Conservation (phyloP, 2,113 vertebrate species). For the Loxodonta africana region DNA sequence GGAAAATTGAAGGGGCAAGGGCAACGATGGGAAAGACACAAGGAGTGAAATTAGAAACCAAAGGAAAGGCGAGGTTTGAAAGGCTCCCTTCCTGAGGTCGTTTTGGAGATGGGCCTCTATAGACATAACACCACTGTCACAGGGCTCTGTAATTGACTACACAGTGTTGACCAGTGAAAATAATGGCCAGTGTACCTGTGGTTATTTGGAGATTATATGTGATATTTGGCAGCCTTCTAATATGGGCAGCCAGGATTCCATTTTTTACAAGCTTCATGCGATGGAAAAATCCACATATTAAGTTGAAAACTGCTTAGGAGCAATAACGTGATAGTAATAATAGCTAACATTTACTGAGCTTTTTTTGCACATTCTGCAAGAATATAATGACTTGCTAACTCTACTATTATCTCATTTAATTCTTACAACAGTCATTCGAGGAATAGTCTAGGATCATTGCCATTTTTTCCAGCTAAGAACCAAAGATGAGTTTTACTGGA, state of each 20-base stretch:
- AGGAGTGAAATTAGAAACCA: neutral
- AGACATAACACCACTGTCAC: neutral
- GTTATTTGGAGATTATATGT: neutral
- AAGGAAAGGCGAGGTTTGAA: neutral
- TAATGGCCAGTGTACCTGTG: neutral
- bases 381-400: neutral
- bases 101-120: neutral
- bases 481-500: neutral
- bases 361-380: neutral
- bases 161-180: neutral
- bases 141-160: neutral
- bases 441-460: neutral
- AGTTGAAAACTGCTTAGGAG: constrained; percentile 22
- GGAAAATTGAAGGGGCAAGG: neutral
- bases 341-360: neutral
- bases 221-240: neutral
- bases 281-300: constrained; percentile 38
- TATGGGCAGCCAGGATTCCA: neutral
- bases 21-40: neutral
- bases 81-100: neutral
- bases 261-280: neutral
- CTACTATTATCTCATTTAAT: neutral
- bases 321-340: neutral
- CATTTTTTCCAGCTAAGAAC: neutral
- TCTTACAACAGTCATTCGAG: neutral